Base-by-base conservation (phyloP, 2,113 vertebrate genomes). In the Nothoprocta pentlandii region DNA sequence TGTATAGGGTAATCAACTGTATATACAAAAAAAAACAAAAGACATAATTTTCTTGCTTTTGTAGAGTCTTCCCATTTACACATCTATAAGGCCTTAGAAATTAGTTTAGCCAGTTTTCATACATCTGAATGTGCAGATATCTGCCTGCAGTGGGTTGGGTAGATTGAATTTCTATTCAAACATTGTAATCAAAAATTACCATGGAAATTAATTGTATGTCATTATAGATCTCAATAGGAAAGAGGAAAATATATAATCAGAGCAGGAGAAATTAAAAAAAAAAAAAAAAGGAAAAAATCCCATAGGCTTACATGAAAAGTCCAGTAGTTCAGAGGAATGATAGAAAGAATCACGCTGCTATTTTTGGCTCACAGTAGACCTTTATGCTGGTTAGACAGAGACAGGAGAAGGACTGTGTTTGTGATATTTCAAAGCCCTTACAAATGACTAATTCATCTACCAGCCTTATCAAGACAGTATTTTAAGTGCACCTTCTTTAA, bases 121-220 rank as follows among this genome's bases (percentile, higher is more conserved):
- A 63, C 10, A 11, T 53, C 47, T 82, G 75, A 89, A 82, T 76
- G 53, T 73, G 6, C 12, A 81, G 34, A 47, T 85, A 79, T 19
- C 32, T 85, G 3, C 28, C 26, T 74, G 15, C 41, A 68, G 15
- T 41, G 17, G 17, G 3, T 49, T 81, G 10, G 4, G n/a, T 59
- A 93, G 54, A 74, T 16, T 56, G 26, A 79, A 81, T 91, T 94
- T 87, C n/a, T 87, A 87, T 94, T 94, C 87, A 92, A 53, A n/a
- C 10, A 36, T 15, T 79, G 7, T 66, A 87, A 51, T 74, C 28
- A 91, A 89, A 85, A 79, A 59, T 13, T 82, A 46, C 21, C 6
- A 12, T 12, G 41, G 79, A 93, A 93, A 69, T 32, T 39, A 80
- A 80, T 32, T 85, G 25, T 19, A 32, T 77, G 16, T 4, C 51